Conservation (phyloP, 2,888 invertebrate species). For the Luperina testacea region DNA sequence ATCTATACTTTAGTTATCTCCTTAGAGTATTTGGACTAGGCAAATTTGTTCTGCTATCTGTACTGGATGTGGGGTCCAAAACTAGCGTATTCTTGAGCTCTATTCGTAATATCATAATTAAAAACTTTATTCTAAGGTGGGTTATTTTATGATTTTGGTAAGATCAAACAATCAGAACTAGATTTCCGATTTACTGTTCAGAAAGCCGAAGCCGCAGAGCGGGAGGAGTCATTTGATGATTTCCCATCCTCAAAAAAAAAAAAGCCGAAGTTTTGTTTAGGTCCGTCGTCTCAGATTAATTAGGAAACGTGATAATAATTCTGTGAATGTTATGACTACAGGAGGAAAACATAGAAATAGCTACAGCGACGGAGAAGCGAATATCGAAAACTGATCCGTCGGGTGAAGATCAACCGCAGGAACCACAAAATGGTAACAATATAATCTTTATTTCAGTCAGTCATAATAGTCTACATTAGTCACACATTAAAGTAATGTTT, state of each 20-base stretch:
- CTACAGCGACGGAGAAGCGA: constrained; percentile 81
- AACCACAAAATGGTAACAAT: constrained; percentile 84
- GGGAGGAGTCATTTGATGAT: too few relatives aligned
- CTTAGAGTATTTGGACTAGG: not conserved
- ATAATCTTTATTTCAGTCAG: not conserved
- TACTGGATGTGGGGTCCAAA: too few relatives aligned
- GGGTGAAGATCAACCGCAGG: constrained; percentile 82
- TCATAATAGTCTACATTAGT: not conserved
- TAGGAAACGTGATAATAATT: not conserved
- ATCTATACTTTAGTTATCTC: too few relatives aligned
- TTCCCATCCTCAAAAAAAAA: too few relatives aligned
- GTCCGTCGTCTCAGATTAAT: not conserved
- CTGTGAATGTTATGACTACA: constrained; percentile 58
- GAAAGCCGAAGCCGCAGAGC: too few relatives aligned
- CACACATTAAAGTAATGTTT: not conserved
- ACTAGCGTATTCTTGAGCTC: too few relatives aligned
- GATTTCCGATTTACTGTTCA: not conserved
- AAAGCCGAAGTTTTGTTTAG: not conserved
- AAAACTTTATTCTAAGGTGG: too few relatives aligned
- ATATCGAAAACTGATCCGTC: constrained; percentile 79
- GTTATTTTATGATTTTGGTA: not conserved
- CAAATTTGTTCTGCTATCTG: too few relatives aligned
- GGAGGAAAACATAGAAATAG: constrained; percentile 89
- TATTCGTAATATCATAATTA: too few relatives aligned
- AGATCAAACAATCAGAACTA: not conserved